Percentiles rank a stretch among this genome's conserved stretches.
phyloP scores from a whole-genome alignment of 2,888 invertebrate genomes.

The Iphiclides podalirius region DNA sequence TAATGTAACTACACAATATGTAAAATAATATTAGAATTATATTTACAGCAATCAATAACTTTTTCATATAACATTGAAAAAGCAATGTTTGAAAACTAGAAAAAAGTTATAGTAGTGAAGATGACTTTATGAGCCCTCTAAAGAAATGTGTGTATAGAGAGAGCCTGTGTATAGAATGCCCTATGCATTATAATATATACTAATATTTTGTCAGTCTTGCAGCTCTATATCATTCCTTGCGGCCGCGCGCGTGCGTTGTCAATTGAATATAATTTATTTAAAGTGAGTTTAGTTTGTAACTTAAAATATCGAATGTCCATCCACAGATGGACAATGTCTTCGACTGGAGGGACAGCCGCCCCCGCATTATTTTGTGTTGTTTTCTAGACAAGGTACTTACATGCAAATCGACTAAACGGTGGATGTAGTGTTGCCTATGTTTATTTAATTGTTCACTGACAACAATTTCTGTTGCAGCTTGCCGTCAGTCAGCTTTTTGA shows the following conservation, averaged over 20 bases:
- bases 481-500: too few species aligned
- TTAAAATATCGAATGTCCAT: constrained; percentile 46
- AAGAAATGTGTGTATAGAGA: too few species aligned
- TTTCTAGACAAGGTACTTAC: constrained; percentile 13
- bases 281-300: constrained; percentile 56
- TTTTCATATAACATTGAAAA: too few species aligned
- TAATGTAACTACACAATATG: too few species aligned
- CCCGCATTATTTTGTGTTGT: constrained; percentile 24
- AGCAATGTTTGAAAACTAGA: too few species aligned
- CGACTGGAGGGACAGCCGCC: constrained; percentile 42
- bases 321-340: constrained; percentile 44
- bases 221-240: constrained; percentile 10
- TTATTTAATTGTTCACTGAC: background rate
- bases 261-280: constrained; percentile 49
- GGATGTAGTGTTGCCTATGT: background rate
- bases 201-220: too few species aligned
- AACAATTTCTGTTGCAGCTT: background rate
- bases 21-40: too few species aligned
- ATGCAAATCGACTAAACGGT: background rate
- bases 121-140: too few species aligned
- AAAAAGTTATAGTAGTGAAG: too few species aligned
- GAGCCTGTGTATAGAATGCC: too few species aligned
- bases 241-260: constrained; percentile 34
- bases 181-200: too few species aligned
- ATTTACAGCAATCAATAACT: too few species aligned